Base-by-base conservation (phyloP, 37 sponge, comb jelly and placozoan species). In the Chondrilla cf. caribensis region DNA sequence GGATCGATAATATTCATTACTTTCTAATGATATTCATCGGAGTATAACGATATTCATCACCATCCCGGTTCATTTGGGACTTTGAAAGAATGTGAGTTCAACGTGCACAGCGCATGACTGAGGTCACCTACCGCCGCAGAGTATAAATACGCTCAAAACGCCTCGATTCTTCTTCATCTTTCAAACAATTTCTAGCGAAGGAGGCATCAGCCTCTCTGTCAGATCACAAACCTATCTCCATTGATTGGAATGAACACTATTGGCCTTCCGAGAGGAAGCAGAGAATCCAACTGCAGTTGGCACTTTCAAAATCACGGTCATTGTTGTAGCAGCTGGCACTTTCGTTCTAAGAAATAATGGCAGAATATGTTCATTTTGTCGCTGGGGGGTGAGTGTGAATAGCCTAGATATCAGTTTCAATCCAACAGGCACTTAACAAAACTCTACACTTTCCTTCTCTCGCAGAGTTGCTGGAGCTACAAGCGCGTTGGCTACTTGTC, bases 391-490 rank as follows among this genome's bases (percentile, higher is more conserved):
- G 33, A 83, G 91, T 86, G 15, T 21, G 11, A 33, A n/a, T 29
- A 3, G n/a, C n/a, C 29, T 18, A 55, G 17, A 19, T 17, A 55
- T 17, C 17, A 55, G 17, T 19, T 17, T 55, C 11, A 19, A 19
- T 70, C 18, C 22, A 35, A 8, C 58, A 7, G 8, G 47, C 22
- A 80, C 28, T 21, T 58, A 36, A 29, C 42, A 14, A 66, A 38
- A 29, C 24, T 19, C 21, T 41, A 2, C 4, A 3, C 25, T 7
- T 43, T 38, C 40, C 38, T 24, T 35, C 37, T 68, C 28, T 2
- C 2, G 15, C 59, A 95, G 96, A 70, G 64, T 93, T 5, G 94
- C 93, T 76, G 98, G 98, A 0, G 91, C 93, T 28, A 92, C 85
- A 42, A 95, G 93, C 25, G 92, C 95, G 6, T 68, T 86, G 7